Evolutionary conservation across 2,888 invertebrate species (phyloP).

Genomic region (Chouioia cunea): DNA sequence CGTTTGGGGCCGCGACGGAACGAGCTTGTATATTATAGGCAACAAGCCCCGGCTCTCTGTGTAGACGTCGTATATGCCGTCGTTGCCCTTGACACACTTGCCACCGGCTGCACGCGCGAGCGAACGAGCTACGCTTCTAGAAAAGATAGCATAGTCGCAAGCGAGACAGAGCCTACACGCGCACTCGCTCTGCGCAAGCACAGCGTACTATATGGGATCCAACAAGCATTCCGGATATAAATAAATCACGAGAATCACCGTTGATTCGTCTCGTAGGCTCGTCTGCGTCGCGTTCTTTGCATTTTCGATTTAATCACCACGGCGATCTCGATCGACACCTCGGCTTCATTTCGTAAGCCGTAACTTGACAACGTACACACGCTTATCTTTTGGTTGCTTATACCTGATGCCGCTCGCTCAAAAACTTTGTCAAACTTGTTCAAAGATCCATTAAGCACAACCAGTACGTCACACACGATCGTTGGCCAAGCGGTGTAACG

Average conservation of each 20-base stretch:
- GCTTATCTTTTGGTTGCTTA: too few relatives aligned
- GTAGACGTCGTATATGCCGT: too few relatives aligned
- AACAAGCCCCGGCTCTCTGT: too few relatives aligned
- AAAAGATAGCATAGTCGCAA: slow-evolving; percentile 16
- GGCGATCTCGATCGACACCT: background rate
- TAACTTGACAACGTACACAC: too few relatives aligned
- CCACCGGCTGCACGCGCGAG: slow-evolving; percentile 27
- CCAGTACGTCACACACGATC: background rate
- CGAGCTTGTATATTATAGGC: slow-evolving; percentile 49
- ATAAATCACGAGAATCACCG: background rate
- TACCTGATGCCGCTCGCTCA: too few relatives aligned
- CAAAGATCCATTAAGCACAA: background rate
- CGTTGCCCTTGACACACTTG: slow-evolving; percentile 67
- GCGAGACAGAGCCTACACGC: background rate
- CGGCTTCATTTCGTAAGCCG: background rate
- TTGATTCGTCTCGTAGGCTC: background rate
- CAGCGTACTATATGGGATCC: background rate
- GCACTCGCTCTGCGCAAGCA: slow-evolving; percentile 4
- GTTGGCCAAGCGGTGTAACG: slow-evolving; percentile 15
- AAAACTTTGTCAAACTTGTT: too few relatives aligned
- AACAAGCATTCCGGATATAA: background rate
- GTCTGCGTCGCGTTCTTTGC: too few relatives aligned
- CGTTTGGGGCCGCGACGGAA: slow-evolving; percentile 64
- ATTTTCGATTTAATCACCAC: too few relatives aligned
- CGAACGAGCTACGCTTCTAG: slow-evolving; percentile 17